phyloP scores from a whole-genome alignment of 2,888 invertebrate species.

The Harmothoe impar region DNA sequence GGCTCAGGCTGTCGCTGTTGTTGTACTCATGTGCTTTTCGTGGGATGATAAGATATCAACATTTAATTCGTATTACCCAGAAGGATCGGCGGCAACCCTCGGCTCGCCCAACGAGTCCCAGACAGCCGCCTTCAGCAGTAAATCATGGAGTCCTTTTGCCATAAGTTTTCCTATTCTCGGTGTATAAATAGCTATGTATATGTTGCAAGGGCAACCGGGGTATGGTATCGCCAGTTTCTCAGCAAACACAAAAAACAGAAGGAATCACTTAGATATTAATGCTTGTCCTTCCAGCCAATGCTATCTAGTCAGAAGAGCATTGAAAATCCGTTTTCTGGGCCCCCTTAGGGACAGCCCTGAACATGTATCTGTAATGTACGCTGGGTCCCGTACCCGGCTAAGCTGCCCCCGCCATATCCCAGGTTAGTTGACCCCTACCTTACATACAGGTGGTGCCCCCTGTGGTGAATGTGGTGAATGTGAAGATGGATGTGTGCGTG shows the following conservation, averaged over 20 bases:
- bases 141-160: slow-evolving; percentile 19
- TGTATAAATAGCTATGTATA: slow-evolving; percentile 31
- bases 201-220: slow-evolving; percentile 34
- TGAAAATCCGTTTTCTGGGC: background rate
- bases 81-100: background rate
- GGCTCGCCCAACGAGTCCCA: slow-evolving; percentile 1
- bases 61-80: background rate
- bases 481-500: background rate
- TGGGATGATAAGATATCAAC: background rate
- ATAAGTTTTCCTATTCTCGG: slow-evolving; percentile 40
- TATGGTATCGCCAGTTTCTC: slow-evolving; percentile 48
- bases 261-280: slow-evolving; percentile 29
- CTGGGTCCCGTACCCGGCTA: no score
- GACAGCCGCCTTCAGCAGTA: background rate
- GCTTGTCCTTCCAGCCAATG: slow-evolving; percentile 51
- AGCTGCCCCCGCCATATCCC: background rate
- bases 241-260: no score
- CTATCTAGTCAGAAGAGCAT: slow-evolving; percentile 55
- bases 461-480: background rate
- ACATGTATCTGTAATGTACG: background rate
- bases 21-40: slow-evolving; percentile 37
- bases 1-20: slow-evolving; percentile 19
- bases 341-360: background rate
- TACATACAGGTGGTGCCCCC: slow-evolving; percentile 12
- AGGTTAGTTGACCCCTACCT: slow-evolving; percentile 5